Conservation (phyloP, 2,113 vertebrate genomes). For the Spheniscus mendiculus region DNA sequence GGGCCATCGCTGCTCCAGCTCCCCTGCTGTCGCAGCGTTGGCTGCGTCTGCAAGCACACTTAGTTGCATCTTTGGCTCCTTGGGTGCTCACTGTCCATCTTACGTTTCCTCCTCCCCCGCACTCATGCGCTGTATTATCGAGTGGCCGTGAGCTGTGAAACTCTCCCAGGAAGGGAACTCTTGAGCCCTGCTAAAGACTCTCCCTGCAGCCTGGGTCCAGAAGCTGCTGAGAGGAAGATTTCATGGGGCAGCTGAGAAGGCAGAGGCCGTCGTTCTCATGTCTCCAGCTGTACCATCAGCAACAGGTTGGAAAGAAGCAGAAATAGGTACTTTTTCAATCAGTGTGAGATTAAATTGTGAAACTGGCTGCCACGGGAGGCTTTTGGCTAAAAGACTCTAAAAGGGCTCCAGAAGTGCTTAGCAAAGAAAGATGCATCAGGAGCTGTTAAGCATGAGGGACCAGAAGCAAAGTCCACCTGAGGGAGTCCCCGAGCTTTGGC, state of each 20-base stretch:
- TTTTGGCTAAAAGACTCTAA: not conserved
- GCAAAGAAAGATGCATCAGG: not conserved
- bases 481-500: accelerated
- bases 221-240: not conserved
- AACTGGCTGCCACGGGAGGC: not conserved
- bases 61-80: not conserved
- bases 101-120: not conserved
- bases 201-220: not conserved
- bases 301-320: not conserved
- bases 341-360: not conserved
- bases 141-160: not conserved
- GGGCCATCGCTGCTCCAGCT: not conserved
- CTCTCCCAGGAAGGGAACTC: not conserved
- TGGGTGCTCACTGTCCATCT: not conserved
- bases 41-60: not conserved
- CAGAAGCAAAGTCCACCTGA: not conserved
- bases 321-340: not conserved
- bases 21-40: too few species aligned
- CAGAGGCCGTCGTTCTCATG: accelerated
- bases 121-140: not conserved
- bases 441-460: not conserved
- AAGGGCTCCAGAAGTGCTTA: not conserved
- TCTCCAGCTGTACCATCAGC: not conserved
- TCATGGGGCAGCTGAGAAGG: not conserved
- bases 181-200: not conserved